Conservation (phyloP, 2,797 vertebrate species). For the Discoglossus pictus region DNA sequence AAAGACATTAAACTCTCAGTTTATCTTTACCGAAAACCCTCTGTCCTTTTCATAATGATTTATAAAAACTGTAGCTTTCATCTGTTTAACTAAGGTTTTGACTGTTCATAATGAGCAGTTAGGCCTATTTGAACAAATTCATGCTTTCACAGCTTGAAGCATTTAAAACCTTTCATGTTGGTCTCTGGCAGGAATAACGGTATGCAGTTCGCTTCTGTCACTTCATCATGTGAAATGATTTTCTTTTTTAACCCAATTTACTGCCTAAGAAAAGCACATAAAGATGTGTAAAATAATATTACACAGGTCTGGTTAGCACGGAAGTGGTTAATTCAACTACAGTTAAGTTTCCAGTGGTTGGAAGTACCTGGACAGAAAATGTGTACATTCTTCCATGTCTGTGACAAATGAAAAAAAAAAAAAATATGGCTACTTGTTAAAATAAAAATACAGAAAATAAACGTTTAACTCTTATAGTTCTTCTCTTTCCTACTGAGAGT, state of each 20-base stretch:
- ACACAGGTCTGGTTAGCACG: background rate
- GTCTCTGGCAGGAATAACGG: slow-evolving; percentile 62
- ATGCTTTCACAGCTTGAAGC: slow-evolving; percentile 69
- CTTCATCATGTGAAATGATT: slow-evolving; percentile 65
- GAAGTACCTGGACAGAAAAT: background rate
- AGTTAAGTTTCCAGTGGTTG: background rate
- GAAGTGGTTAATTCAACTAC: background rate
- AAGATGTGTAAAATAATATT: background rate
- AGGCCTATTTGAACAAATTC: slow-evolving; percentile 61
- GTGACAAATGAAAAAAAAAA: background rate
- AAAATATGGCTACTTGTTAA: background rate
- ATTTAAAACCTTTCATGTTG: slow-evolving; percentile 67
- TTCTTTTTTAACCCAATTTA: slow-evolving; percentile 50
- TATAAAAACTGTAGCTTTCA: slow-evolving; percentile 57
- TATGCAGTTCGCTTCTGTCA: slow-evolving; percentile 64
- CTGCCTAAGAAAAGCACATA: slow-evolving; percentile 7
- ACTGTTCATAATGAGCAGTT: slow-evolving; percentile 60
- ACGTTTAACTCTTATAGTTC: background rate
- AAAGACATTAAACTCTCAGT: slow-evolving; percentile 55
- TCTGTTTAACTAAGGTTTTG: slow-evolving; percentile 61
- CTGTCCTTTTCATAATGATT: slow-evolving; percentile 54
- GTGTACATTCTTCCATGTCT: background rate
- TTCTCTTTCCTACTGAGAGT: no score
- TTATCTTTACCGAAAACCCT: slow-evolving; percentile 55
- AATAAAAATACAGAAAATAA: no score